phyloP scores from a whole-genome alignment of 2,113 vertebrate species.

The Cervus canadensis region DNA sequence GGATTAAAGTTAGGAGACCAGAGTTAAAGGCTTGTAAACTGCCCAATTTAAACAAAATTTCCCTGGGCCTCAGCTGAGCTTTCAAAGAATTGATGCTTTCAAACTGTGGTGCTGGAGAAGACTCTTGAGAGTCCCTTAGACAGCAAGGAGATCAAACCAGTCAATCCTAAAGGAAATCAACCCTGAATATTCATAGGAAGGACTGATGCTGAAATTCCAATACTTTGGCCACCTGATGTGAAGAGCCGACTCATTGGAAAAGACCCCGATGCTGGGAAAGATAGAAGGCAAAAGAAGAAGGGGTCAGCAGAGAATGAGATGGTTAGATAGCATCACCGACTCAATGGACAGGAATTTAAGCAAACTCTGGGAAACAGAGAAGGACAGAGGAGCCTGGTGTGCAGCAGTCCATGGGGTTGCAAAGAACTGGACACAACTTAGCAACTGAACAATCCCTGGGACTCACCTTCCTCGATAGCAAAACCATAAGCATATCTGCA shows the following conservation, averaged over 20 bases:
- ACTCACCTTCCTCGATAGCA: neutral
- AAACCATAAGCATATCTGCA: neutral
- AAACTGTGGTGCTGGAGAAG: neutral
- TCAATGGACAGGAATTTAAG: neutral
- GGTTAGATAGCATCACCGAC: neutral
- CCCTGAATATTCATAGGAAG: neutral
- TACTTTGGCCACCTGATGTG: neutral
- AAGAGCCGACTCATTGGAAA: neutral
- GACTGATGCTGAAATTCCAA: neutral
- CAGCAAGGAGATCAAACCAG: neutral
- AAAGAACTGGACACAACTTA: neutral
- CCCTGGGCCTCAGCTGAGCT: neutral
- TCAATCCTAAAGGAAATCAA: neutral
- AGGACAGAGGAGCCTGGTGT: neutral
- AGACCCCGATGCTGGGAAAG: neutral
- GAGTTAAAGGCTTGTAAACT: neutral
- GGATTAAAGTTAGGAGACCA: neutral
- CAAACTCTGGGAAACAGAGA: neutral
- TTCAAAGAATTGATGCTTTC: neutral
- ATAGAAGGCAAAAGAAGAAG: neutral
- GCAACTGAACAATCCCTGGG: neutral
- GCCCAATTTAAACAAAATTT: neutral
- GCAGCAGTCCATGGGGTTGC: neutral
- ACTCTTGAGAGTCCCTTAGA: neutral
- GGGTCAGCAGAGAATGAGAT: neutral